Evolutionary conservation across 2,113 vertebrate genomes (phyloP).

Genomic region (Alethe diademata): DNA sequence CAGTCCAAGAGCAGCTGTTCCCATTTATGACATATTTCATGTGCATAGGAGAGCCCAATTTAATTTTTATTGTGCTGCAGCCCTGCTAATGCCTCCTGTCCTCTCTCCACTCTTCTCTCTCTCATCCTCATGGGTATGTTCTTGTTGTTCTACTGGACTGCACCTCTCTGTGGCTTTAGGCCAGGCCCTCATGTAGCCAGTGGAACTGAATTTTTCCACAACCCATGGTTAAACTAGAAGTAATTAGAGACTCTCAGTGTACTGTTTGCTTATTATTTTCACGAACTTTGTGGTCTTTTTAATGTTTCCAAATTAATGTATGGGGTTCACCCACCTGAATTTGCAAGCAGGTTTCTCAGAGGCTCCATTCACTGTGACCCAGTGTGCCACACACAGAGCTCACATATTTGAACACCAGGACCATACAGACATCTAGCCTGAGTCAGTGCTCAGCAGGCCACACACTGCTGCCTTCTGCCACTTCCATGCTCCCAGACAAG

Average conservation of each 20-base stretch:
- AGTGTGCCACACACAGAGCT: background rate
- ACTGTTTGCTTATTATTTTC: constrained; percentile 9
- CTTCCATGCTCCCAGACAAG: background rate
- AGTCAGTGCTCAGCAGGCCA: background rate
- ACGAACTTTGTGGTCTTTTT: background rate
- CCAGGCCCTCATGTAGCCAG: background rate
- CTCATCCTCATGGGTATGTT: background rate
- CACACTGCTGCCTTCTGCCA: background rate
- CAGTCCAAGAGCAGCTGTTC: background rate
- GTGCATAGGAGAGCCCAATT: background rate
- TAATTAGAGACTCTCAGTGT: constrained; percentile 44
- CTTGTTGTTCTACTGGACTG: background rate
- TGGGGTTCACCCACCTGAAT: background rate
- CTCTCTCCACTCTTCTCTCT: background rate
- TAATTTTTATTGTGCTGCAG: background rate
- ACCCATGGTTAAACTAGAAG: constrained; percentile 23
- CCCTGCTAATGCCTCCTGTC: background rate
- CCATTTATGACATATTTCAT: background rate
- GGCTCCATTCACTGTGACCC: background rate
- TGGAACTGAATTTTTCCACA: background rate
- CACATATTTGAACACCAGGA: background rate
- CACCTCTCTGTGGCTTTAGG: background rate
- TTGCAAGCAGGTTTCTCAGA: background rate
- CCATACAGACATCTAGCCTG: background rate
- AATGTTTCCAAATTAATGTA: constrained; percentile 2